Evolutionary conservation across 1,140 invertebrate genomes (phyloP).

Genomic region (Triops longicaudatus): DNA sequence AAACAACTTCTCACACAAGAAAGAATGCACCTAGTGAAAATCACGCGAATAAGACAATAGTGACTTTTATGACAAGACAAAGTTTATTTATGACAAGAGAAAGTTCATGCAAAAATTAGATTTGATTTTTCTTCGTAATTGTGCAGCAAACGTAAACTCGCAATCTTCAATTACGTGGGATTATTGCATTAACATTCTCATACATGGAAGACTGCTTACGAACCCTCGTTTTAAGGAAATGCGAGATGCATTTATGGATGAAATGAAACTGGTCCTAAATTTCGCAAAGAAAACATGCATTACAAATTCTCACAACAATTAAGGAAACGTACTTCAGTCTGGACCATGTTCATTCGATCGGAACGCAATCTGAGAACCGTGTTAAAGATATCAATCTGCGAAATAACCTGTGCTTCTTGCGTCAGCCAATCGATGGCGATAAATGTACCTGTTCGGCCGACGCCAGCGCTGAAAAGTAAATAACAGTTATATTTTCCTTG

Average conservation of each 20-base stretch:
- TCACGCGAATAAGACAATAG: too few species aligned
- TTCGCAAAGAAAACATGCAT: too few species aligned
- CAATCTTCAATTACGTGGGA: too few species aligned
- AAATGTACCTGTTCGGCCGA: conserved; percentile 44
- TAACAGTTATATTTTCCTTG: neutral
- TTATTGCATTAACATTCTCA: too few species aligned
- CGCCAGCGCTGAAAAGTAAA: conserved; percentile 46
- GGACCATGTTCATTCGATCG: conserved; percentile 70
- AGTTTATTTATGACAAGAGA: too few species aligned
- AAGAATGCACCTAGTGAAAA: too few species aligned
- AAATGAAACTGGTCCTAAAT: neutral
- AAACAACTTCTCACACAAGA: too few species aligned
- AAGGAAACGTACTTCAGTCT: conserved; percentile 58
- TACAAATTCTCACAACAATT: neutral
- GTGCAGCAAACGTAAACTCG: too few species aligned
- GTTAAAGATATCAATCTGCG: conserved; percentile 80
- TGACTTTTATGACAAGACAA: too few species aligned
- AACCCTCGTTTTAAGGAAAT: neutral
- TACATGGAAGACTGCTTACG: neutral
- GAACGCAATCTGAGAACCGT: conserved; percentile 86
- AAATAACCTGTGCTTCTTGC: conserved; percentile 75
- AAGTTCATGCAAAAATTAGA: too few species aligned
- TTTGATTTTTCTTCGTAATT: too few species aligned
- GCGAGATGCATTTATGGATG: neutral
- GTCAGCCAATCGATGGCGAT: conserved; percentile 90